phyloP scores from a whole-genome alignment of 2,888 invertebrate species.

The Hydropsyche betteni region DNA sequence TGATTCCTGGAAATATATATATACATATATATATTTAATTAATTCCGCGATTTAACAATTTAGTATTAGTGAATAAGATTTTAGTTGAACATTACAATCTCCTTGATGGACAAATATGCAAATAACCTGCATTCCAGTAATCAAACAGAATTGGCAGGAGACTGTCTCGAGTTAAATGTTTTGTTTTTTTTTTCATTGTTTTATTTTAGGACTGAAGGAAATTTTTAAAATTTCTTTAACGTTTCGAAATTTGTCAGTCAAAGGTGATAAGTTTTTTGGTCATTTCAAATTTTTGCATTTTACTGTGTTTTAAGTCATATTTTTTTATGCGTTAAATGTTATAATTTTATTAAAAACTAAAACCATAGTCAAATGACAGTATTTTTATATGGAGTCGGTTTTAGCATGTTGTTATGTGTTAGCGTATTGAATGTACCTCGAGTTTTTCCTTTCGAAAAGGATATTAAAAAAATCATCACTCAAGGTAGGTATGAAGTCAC shows the following conservation, averaged over 20 bases:
- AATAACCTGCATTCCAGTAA: conserved; percentile 66
- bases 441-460: conserved; percentile 53
- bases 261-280: conserved; percentile 56
- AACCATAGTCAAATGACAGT: conserved; percentile 69
- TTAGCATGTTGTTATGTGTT: conserved; percentile 45
- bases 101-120: conserved; percentile 64
- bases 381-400: conserved; percentile 67
- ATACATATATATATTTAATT: conserved; percentile 12
- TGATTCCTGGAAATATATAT: conserved; percentile 48
- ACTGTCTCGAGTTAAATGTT: too few species aligned
- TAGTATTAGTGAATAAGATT: conserved; percentile 61
- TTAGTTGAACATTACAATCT: conserved; percentile 46
- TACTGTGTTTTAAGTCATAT: conserved; percentile 67
- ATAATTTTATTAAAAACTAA: conserved; percentile 60
- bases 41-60: conserved; percentile 54
- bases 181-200: conserved; percentile 23
- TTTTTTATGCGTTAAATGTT: conserved; percentile 60
- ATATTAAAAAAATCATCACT: conserved; percentile 36
- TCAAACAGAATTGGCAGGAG: conserved; percentile 12
- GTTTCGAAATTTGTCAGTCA: conserved; percentile 31
- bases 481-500: conserved; percentile 44
- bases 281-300: conserved; percentile 68
- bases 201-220: conserved; percentile 42
- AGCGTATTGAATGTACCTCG: conserved; percentile 45
- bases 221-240: conserved; percentile 35